Percentiles rank a stretch among this genome's conserved stretches.
phyloP scores from a whole-genome alignment of 2,113 vertebrate genomes.

The Tringa solitaria region DNA sequence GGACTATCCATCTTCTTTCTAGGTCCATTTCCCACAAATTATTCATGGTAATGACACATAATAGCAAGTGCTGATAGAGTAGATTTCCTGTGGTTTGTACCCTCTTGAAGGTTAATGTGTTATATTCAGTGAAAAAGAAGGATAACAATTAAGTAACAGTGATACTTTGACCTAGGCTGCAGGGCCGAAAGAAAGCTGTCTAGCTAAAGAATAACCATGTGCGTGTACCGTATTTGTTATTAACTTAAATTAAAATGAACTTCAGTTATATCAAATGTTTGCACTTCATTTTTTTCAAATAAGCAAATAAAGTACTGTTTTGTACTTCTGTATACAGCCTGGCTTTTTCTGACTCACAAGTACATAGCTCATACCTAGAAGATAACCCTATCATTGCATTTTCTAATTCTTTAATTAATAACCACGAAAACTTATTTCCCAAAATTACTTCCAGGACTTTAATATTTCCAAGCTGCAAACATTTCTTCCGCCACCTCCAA shows the following conservation, averaged over 20 bases:
- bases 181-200: not conserved
- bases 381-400: not conserved
- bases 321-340: not conserved
- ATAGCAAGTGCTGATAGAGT: slow-evolving; percentile 13
- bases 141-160: slow-evolving; percentile 13
- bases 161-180: slow-evolving; percentile 3
- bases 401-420: not conserved
- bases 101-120: slow-evolving; percentile 47
- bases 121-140: not conserved
- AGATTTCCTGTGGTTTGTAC: slow-evolving; percentile 25
- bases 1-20: not conserved
- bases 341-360: not conserved
- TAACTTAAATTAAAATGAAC: not conserved
- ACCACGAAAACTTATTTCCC: not conserved
- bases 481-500: rapidly evolving
- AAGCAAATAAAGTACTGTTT: not conserved
- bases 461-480: not conserved
- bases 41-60: slow-evolving; percentile 51
- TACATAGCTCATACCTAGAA: not conserved
- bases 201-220: not conserved
- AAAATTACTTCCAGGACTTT: not conserved
- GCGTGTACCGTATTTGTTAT: not conserved
- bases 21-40: slow-evolving; percentile 29
- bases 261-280: not conserved
- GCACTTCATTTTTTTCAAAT: not conserved